phyloP scores from a whole-genome alignment of 2,113 vertebrate genomes.

The Ceuthmochares aereus region DNA sequence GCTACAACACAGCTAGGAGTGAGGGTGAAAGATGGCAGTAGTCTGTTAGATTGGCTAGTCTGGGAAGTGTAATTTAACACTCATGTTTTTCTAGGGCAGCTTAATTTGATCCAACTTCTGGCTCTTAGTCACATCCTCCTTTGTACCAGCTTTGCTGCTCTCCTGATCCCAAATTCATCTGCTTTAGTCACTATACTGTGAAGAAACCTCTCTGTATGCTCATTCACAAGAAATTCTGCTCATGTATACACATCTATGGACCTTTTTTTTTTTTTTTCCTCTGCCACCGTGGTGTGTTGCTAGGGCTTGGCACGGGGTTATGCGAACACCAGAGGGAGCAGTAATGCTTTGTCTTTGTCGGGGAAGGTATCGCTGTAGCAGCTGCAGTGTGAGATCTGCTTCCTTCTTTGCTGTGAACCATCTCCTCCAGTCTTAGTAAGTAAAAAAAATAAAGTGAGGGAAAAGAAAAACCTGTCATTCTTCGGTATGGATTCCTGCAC shows the following conservation, averaged over 20 bases:
- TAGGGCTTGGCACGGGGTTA: not conserved
- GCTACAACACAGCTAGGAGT: not conserved
- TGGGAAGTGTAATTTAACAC: not conserved
- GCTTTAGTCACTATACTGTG: not conserved
- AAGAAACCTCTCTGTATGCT: not conserved
- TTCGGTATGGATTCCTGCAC: not conserved
- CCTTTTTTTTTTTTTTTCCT: not conserved
- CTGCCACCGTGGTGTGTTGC: not conserved
- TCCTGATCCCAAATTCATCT: not conserved
- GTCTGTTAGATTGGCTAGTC: not conserved
- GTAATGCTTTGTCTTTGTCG: not conserved
- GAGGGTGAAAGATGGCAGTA: not conserved
- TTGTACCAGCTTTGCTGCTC: not conserved
- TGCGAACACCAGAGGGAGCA: conserved; percentile 5
- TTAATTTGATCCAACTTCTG: not conserved
- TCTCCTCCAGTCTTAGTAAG: not conserved
- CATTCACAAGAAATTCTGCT: not conserved
- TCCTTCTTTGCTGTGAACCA: fast-evolving
- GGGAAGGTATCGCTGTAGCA: not conserved
- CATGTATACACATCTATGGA: fast-evolving
- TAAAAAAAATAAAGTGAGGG: fast-evolving
- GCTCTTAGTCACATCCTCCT: not conserved
- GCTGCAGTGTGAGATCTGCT: not conserved
- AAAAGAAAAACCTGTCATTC: fast-evolving
- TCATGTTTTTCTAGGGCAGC: not conserved